Evolutionary conservation across 2,113 vertebrate genomes (phyloP).

Genomic region (Lathamus discolor): DNA sequence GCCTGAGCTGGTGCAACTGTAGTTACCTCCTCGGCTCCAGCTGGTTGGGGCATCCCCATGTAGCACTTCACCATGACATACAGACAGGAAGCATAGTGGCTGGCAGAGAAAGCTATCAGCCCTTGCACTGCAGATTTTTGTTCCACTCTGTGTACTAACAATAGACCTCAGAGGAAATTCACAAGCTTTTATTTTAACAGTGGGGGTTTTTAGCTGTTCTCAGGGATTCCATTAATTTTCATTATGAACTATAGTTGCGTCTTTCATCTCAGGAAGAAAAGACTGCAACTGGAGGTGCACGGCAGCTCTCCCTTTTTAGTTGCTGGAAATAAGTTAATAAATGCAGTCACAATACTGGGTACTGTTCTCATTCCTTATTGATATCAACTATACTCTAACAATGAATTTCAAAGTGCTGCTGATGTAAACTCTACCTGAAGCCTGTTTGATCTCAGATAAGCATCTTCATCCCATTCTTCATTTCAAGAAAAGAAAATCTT

Average conservation of each 20-base stretch:
- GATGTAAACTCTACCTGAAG: slow-evolving; percentile 76
- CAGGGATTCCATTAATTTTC: slow-evolving; percentile 56
- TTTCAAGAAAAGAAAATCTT: slow-evolving; percentile 69
- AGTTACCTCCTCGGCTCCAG: not conserved
- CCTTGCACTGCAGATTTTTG: not conserved
- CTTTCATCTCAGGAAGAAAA: slow-evolving; percentile 60
- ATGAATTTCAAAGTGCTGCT: slow-evolving; percentile 73
- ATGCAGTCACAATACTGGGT: slow-evolving; percentile 61
- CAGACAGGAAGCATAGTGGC: fast-evolving
- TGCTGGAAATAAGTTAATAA: slow-evolving; percentile 70
- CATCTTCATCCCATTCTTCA: slow-evolving; percentile 77
- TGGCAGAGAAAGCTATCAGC: not conserved
- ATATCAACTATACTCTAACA: slow-evolving; percentile 66
- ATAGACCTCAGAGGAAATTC: not conserved
- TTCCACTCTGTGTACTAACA: not conserved
- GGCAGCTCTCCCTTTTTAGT: slow-evolving; percentile 34
- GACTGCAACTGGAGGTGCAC: not conserved
- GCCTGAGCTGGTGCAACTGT: not conserved
- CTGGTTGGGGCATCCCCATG: fast-evolving
- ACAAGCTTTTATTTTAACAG: slow-evolving; percentile 22
- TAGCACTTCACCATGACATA: not conserved
- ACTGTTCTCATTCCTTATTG: slow-evolving; percentile 67
- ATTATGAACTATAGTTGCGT: slow-evolving; percentile 6
- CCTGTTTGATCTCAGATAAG: slow-evolving; percentile 75
- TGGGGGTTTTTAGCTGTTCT: not conserved